Base-by-base conservation (phyloP, 2,113 vertebrate species). In the Numida meleagris region DNA sequence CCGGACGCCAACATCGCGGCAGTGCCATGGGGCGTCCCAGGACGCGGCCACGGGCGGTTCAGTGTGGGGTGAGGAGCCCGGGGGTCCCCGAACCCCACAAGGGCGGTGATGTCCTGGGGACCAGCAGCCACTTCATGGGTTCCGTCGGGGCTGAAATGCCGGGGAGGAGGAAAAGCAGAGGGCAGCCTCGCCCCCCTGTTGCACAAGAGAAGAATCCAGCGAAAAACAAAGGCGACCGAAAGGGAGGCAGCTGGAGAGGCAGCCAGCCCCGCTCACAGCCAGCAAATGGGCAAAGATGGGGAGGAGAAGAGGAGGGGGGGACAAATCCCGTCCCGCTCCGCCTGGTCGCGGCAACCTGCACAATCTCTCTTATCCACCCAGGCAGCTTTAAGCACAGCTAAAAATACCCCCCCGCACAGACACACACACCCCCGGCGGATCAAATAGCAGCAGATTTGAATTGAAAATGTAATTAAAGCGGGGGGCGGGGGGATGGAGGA, bases 1-100 rank as follows among this genome's bases (percentile, higher is more conserved):
- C 97, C 88, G 85, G 96, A 96, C 55, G 81, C 79, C 71, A 98
- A 95, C 98, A 98, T 98, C 96, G 85, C 89, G 91, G 72, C 94
- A 57, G 68, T 97, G 95, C 97, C 98, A 98, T 98, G 51, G 81
- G 59, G 96, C 92, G 93, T 67, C 73, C 86, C 18, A 86, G 65
- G 34, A 14, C 36, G 36, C 79, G 40, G 90, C 92, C 55, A 33
- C 29, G 55, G 31, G 55, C 18, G 31, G 17, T 18, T 90, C 89
- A 73, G 76, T 36, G 61, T 12, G 25, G 25, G 38, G 61, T 27
- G 38, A 63, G 61, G 61, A 29, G 38, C 61, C 38, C 25, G 25
- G 38, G 61, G 38, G 17, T 29, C 38, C 38, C 61, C 25, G 17
- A 63, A 40, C 38, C 25, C 61, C 38, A 12, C 16, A 27, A 63